Percentiles rank a stretch among this genome's conserved stretches.
Evolutionary conservation across 2,797 vertebrate species (phyloP).

Genomic region (Tarsius wallacei): DNA sequence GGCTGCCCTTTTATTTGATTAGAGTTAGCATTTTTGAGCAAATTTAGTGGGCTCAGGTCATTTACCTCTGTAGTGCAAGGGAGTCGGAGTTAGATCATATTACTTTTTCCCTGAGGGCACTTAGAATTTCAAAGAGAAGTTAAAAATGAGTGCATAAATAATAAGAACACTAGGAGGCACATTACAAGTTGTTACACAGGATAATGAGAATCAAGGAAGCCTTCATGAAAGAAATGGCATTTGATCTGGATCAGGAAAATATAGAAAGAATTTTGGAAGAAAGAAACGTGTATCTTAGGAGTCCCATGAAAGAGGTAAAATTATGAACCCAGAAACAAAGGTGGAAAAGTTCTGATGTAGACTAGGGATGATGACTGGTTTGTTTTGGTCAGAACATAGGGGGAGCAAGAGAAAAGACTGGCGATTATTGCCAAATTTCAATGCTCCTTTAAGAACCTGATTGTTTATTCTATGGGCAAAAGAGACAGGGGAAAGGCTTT

Average conservation of each 20-base stretch:
- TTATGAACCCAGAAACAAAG: neutral
- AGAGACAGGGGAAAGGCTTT: neutral
- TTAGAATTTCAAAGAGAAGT: neutral
- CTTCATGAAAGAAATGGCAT: neutral
- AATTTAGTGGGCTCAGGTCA: neutral
- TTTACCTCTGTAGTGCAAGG: neutral
- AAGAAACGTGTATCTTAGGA: neutral
- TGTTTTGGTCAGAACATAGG: neutral
- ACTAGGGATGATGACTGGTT: neutral
- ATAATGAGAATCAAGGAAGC: neutral
- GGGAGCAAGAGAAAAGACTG: neutral
- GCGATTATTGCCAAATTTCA: neutral
- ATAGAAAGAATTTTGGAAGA: neutral
- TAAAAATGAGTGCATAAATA: neutral
- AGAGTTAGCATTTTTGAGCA: neutral
- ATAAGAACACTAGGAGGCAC: neutral
- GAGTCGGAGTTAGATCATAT: neutral
- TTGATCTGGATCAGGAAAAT: neutral
- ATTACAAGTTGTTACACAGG: neutral
- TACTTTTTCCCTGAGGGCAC: neutral
- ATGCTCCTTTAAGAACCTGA: neutral
- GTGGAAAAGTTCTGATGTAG: neutral
- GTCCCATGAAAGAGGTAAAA: neutral
- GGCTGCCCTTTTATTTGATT: neutral
- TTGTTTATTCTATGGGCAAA: neutral